Evolutionary conservation across 2,797 vertebrate species (phyloP).

Genomic region (Karalla daura): DNA sequence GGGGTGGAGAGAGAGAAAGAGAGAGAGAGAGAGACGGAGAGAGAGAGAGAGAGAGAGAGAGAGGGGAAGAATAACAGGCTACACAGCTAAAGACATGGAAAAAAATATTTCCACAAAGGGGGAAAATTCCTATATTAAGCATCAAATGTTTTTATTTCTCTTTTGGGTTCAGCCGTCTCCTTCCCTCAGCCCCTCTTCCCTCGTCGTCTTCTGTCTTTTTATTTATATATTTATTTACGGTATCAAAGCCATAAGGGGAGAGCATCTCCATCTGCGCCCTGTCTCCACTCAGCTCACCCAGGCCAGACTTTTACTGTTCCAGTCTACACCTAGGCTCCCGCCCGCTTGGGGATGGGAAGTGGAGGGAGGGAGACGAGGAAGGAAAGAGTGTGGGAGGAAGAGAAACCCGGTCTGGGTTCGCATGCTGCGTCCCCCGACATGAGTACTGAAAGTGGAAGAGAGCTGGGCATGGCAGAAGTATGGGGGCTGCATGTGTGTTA

Average conservation of each 20-base stretch:
- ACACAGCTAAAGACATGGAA: conserved; percentile 45
- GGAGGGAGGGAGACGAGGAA: conserved; percentile 15
- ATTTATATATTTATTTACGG: conserved; percentile 52
- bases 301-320: conserved; percentile 54
- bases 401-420: conserved; percentile 22
- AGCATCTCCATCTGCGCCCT: conserved; percentile 76
- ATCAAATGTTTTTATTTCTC: conserved; percentile 64
- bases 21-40: conserved; percentile 22
- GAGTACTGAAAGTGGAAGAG: conserved; percentile 17
- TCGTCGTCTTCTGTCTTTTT: conserved; percentile 27
- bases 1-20: conserved; percentile 41
- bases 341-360: conserved; percentile 52
- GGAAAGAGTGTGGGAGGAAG: conserved; percentile 44
- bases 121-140: conserved; percentile 85
- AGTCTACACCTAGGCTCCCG: conserved; percentile 55
- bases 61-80: conserved; percentile 53
- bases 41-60: conserved; percentile 61
- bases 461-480: not conserved
- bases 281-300: conserved; percentile 61
- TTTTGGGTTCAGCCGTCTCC: conserved; percentile 25
- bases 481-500: conserved; percentile 9
- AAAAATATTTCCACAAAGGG: conserved; percentile 78
- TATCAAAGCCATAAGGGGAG: conserved; percentile 63
- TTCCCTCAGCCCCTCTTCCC: conserved; percentile 15
- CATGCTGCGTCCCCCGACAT: conserved; percentile 27